Conservation (phyloP, 2,113 vertebrate species). For the Geococcyx californianus region DNA sequence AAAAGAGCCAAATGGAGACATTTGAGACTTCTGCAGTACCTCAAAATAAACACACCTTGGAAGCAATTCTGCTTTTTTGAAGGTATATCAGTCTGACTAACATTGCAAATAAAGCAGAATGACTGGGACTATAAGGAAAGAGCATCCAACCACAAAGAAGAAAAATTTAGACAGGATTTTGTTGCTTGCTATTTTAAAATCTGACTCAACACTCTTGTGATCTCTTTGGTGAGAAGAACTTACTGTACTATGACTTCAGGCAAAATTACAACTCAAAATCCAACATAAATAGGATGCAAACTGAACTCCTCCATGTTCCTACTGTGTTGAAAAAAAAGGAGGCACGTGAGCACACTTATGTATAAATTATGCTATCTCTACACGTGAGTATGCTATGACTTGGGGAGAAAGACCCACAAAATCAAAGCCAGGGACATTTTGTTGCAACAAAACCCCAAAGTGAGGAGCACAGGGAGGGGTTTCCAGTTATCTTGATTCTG, state of each 20-base stretch:
- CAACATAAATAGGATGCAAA: neutral
- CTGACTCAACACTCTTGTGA: neutral
- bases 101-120: neutral
- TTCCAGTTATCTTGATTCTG: neutral
- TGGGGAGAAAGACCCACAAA: neutral
- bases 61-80: neutral
- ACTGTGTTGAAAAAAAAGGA: neutral
- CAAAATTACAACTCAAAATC: neutral
- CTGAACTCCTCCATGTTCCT: neutral
- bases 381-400: neutral
- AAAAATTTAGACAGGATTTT: neutral
- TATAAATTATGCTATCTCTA: neutral
- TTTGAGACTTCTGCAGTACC: neutral
- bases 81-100: neutral
- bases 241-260: neutral
- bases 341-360: neutral
- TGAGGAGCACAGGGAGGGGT: neutral
- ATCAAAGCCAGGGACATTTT: neutral
- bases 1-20: neutral
- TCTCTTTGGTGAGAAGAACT: neutral
- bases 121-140: neutral
- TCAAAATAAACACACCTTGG: neutral
- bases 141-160: neutral
- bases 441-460: neutral
- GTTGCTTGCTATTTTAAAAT: neutral